Evolutionary conservation across 2,888 invertebrate species (phyloP).

Genomic region (Drosophila stalkeri): DNA sequence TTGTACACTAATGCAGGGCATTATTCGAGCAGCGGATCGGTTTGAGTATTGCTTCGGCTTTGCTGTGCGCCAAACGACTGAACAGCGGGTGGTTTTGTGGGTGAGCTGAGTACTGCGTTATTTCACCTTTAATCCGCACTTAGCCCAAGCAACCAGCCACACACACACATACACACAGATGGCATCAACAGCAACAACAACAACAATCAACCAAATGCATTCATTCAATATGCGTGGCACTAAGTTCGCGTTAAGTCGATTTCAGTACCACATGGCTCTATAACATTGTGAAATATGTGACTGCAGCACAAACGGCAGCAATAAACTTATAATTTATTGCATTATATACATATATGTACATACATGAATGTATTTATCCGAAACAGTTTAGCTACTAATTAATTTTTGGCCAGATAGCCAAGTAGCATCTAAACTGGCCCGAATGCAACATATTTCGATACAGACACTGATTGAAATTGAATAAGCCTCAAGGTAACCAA

Average conservation of each 20-base stretch:
- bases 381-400: conserved; percentile 36
- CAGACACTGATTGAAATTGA: conserved; percentile 34
- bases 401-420: conserved; percentile 18
- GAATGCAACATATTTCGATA: conserved; percentile 19
- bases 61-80: conserved; percentile 14
- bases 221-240: conserved; percentile 63
- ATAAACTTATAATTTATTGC: conserved; percentile 39
- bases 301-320: conserved; percentile 13
- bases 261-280: conserved; percentile 56
- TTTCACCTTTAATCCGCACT: conserved; percentile 80
- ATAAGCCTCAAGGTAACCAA: conserved; percentile 24
- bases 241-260: conserved; percentile 51
- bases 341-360: background rate
- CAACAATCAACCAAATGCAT: conserved; percentile 18
- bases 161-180: conserved; percentile 33
- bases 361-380: background rate
- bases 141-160: conserved; percentile 42
- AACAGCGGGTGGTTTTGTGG: conserved; percentile 18
- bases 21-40: conserved; percentile 66
- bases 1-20: conserved; percentile 79
- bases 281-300: conserved; percentile 11
- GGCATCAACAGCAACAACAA: conserved; percentile 21
- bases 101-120: conserved; percentile 56
- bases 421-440: background rate
- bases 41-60: conserved; percentile 51